phyloP scores from a whole-genome alignment of 1,140 invertebrate species.

The Drosophila oshimai region DNA sequence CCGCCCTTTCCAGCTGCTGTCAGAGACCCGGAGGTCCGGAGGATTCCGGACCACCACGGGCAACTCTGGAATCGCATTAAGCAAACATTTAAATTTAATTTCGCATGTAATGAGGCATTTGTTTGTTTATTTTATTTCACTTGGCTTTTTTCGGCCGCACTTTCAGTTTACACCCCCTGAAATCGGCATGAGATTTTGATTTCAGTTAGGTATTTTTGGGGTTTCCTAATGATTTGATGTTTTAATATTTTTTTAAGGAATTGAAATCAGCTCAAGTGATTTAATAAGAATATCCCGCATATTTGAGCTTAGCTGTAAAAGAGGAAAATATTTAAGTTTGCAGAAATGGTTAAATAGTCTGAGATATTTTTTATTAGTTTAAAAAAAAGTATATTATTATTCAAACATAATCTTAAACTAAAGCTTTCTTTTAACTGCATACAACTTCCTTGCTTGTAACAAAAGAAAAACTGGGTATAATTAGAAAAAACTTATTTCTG shows the following conservation, averaged over 20 bases:
- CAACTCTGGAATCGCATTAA: slow-evolving; percentile 78
- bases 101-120: slow-evolving; percentile 82
- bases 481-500: neutral
- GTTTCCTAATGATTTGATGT: slow-evolving; percentile 10
- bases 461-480: slow-evolving; percentile 7
- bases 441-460: neutral
- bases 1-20: slow-evolving; percentile 20
- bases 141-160: slow-evolving; percentile 18
- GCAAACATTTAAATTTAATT: slow-evolving; percentile 83
- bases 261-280: neutral
- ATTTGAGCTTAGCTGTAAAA: no score
- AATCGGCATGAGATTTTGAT: slow-evolving; percentile 16
- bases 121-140: slow-evolving; percentile 74
- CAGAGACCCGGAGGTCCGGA: neutral
- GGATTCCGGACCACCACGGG: slow-evolving; percentile 30
- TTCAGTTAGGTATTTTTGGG: slow-evolving; percentile 15
- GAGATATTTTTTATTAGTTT: no score
- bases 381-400: neutral
- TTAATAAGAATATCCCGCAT: neutral
- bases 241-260: slow-evolving; percentile 8
- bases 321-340: no score
- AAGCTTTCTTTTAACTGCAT: neutral
- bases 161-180: neutral
- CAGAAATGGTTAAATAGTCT: no score
- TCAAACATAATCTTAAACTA: neutral